A percentile compares a stretch with the other conserved stretches of the same genome.
Conservation (phyloP, 1,140 invertebrate genomes). For the Polyergus mexicanus region DNA sequence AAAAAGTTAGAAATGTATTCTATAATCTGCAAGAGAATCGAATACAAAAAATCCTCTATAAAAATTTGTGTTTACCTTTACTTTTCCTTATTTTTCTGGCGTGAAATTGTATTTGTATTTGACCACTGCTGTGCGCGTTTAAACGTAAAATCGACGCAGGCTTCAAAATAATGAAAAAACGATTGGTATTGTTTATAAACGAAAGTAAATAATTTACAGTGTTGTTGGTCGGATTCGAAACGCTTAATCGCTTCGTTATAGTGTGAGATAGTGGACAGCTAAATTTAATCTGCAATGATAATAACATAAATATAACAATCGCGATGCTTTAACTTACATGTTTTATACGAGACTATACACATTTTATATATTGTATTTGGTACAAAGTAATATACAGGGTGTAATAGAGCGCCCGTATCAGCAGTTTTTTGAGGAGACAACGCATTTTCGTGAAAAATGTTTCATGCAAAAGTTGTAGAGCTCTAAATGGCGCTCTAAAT, state of each 20-base stretch:
- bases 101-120: slow-evolving; percentile 68
- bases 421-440: too few species aligned
- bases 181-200: slow-evolving; percentile 64
- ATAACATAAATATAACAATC: neutral
- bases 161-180: slow-evolving; percentile 44
- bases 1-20: neutral
- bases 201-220: slow-evolving; percentile 69
- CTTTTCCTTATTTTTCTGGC: slow-evolving; percentile 71
- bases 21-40: neutral
- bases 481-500: too few species aligned
- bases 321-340: neutral
- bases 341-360: neutral
- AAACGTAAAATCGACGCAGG: slow-evolving; percentile 38
- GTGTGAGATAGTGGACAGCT: slow-evolving; percentile 64
- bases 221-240: slow-evolving; percentile 69
- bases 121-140: neutral
- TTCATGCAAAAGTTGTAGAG: too few species aligned
- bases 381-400: too few species aligned
- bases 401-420: too few species aligned
- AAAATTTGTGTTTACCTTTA: slow-evolving; percentile 48
- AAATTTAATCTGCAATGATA: slow-evolving; percentile 65
- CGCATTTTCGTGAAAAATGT: too few species aligned
- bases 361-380: neutral
- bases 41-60: neutral
- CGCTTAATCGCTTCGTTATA: slow-evolving; percentile 56